Evolutionary conservation across 2,888 invertebrate species (phyloP), one percentile per base, ranked within the genome.

Genomic region (Plebejus anna): DNA sequence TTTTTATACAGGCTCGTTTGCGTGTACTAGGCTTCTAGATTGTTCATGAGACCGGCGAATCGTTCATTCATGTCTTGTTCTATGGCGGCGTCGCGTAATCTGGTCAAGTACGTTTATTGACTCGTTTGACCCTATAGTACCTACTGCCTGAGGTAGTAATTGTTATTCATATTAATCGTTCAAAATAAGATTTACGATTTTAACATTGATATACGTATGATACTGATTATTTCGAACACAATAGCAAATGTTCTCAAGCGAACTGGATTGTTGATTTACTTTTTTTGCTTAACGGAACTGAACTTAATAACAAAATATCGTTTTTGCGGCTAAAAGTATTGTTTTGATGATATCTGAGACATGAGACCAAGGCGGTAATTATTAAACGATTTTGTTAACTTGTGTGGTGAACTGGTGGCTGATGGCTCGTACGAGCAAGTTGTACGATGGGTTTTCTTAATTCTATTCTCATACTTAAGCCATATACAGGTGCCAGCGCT

Each of bases 41-140:
- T 22, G 32, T 66, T 66, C 66, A 66, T 36, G 66, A 66, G 66
- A 66, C 32, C 32, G 66, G 1, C 47, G 13, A 51, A 72, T 72
- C n/a, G 72, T 47, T 22, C 72, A 72, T 72, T 72, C 72, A 72
- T 51, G 72, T 72, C 72, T 72, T 47, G 72, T 72, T 72, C 47
- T 16, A 47, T 51, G 72, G 22, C 22, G 28, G 47, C 22, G 72
- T 22, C 72, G 4, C 72, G 72, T 51, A 72, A 47, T 72, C 13
- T 51, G 72, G 72, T 72, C 72, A 72, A 72, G 72, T 51, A 13
- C 72, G 72, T 22, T 51, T 28, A 28, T 72, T 47, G 72, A 51
- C 72, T 47, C 28, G 72, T 47, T 51, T 72, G 72, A 72, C 51
- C 51, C 47, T 72, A 72, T 4, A 32, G 32, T 32, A 36, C 66